Conservation (phyloP, 2,113 vertebrate species). For the Manacus vitellinus region DNA sequence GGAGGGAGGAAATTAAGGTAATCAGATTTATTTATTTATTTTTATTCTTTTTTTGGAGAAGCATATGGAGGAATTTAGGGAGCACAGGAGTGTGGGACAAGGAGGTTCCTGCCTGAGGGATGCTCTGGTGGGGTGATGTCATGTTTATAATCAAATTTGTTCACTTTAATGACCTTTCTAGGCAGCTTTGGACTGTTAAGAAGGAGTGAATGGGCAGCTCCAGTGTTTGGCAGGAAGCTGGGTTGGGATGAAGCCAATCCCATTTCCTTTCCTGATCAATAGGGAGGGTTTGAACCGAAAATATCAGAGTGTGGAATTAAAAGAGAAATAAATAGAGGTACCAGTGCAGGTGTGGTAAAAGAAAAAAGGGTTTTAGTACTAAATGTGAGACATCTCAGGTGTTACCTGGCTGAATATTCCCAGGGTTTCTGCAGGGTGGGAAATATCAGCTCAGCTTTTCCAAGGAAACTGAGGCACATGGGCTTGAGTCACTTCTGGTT, state of each 20-base stretch:
- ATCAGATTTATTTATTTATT: constrained; percentile 54
- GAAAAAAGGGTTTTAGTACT: no score
- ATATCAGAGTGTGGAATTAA: accelerated
- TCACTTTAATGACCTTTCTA: background rate
- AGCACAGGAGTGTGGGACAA: constrained; percentile 20
- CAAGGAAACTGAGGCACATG: background rate
- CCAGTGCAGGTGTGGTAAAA: background rate
- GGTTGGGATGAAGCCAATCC: background rate
- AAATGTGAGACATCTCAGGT: no score
- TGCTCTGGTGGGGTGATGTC: background rate
- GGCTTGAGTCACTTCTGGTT: accelerated
- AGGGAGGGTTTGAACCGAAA: background rate
- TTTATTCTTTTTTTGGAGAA: background rate
- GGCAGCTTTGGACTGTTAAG: accelerated
- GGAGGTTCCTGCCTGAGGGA: background rate
- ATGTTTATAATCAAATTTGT: background rate
- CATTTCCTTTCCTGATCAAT: background rate
- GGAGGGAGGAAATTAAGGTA: constrained; percentile 71
- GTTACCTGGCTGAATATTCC: background rate
- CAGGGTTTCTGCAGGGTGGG: accelerated
- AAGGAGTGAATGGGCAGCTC: background rate
- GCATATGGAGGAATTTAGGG: constrained; percentile 30
- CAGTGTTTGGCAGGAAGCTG: background rate
- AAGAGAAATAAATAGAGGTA: background rate
- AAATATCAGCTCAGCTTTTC: background rate